Evolutionary conservation across 23 tunicate species (phyloP), one percentile per base, ranked within the genome.

Genomic region (Aplidium turbinatum): DNA sequence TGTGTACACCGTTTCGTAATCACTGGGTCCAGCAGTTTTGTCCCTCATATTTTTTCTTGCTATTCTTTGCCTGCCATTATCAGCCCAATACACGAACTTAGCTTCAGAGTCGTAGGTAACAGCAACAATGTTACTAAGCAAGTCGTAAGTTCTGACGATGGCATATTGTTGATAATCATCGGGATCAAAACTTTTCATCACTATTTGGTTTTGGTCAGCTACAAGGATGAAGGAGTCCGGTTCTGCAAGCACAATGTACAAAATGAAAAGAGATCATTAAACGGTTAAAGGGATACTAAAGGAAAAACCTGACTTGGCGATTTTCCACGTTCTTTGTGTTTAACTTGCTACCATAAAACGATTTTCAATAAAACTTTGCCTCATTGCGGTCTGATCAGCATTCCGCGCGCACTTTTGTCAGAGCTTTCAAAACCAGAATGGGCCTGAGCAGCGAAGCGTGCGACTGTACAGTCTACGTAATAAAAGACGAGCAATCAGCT

Each of bases 11-110:
- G 35, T 39, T 58, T 85, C 92, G 19, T 69, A 50, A 32, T 60
- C 72, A 3, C 47, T 32, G 29, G 74, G 23, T 13, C 73, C 39
- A 13, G 58, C 80, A 35, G 51, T 60, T 19, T 36, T 77, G 22
- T 47, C 80, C 57, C 67, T 31, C 29, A 85, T 20, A 16, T 45
- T 34, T 42, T 86, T 86, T 18, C 98, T 40, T 20, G 42, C 33
- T 1, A 93, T 76, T 30, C 78, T 76, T 33, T 93, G 80, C 2
- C 93, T 39, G 5, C 98, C 98, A 62, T 87, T 93, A 46, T 93
- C 98, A 4, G 94, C 87, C 98, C 98, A 93, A 47, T 93, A 93
- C 20, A 93, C 69, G 38, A 47, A 86, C 45, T 70, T 68, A 32
- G 84, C 65, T 60, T 57, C 75, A 0, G 98, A 85, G 78, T 93